These are phyloP conservation scores for Clanis bilineata DNA, from an alignment of 2,888 invertebrate species.

Conservation along the genomic window DNA sequence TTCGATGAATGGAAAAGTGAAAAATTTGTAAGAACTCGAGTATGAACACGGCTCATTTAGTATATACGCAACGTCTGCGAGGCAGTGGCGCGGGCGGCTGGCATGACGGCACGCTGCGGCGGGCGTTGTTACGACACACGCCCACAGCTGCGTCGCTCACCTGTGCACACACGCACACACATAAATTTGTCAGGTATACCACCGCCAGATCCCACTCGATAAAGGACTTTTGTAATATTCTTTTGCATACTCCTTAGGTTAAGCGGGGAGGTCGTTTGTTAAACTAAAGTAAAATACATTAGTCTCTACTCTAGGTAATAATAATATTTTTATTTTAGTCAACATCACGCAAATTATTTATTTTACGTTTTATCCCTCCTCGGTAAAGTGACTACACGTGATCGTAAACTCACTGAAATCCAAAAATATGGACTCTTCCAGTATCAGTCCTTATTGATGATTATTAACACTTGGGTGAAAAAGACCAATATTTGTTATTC, in stretches of 20 bases:
- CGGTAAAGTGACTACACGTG: too few species aligned
- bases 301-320: too few species aligned
- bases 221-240: conserved; percentile 26
- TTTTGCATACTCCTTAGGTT: conserved; percentile 15
- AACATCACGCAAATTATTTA: too few species aligned
- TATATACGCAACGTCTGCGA: conserved; percentile 60
- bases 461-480: too few species aligned
- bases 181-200: conserved; percentile 54
- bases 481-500: too few species aligned
- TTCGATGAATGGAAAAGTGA: too few species aligned
- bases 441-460: too few species aligned
- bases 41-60: conserved; percentile 47
- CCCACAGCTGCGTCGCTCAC: conserved; percentile 50
- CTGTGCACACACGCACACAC: conserved; percentile 36
- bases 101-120: conserved; percentile 16
- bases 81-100: conserved; percentile 47
- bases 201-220: conserved; percentile 51
- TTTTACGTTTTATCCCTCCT: too few species aligned
- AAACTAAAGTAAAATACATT: not conserved
- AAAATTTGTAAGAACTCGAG: conserved; percentile 22
- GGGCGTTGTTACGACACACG: conserved; percentile 66
- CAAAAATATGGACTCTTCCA: too few species aligned
- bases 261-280: not conserved
- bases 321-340: too few species aligned
- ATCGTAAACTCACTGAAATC: too few species aligned